These are phyloP conservation scores for Sicus ferrugineus DNA, from an alignment of 2,888 invertebrate genomes.

Conservation along the genomic window DNA sequence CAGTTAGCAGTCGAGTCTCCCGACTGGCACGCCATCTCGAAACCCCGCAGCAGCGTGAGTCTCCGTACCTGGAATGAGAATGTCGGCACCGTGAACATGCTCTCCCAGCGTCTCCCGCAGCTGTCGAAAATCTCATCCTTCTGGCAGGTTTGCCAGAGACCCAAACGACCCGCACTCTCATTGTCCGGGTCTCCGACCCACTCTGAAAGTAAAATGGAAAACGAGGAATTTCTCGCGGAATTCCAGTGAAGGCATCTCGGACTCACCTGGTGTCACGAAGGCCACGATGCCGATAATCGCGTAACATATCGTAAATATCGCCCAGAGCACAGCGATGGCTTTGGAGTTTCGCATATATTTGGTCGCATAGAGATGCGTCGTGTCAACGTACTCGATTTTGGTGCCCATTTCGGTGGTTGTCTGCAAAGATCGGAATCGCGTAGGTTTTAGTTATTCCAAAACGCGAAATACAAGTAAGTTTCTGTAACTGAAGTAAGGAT, in stretches of 20 bases:
- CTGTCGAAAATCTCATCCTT: conserved; percentile 79
- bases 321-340: conserved; percentile 97
- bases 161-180: conserved; percentile 89
- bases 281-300: conserved; percentile 94
- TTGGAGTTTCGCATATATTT: conserved; percentile 91
- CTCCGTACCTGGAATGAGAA: conserved; percentile 72
- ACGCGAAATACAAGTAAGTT: too few relatives aligned
- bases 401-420: conserved; percentile 78
- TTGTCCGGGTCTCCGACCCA: conserved; percentile 88
- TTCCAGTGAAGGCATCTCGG: neutral
- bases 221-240: neutral
- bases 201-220: conserved; percentile 64
- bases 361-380: conserved; percentile 88
- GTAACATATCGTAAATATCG: conserved; percentile 96
- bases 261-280: conserved; percentile 83
- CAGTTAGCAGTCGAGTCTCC: neutral
- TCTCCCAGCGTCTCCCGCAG: conserved; percentile 85
- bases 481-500: too few relatives aligned
- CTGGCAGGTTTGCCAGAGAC: conserved; percentile 89
- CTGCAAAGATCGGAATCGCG: too few relatives aligned
- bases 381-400: conserved; percentile 92
- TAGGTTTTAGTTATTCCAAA: too few relatives aligned
- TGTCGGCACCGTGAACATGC: conserved; percentile 82
- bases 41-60: neutral
- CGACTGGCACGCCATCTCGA: neutral